A percentile compares a stretch with the other conserved stretches of the same genome.
These are phyloP conservation scores for Geotria australis DNA, from an alignment of 2,797 vertebrate genomes.

Conservation along the genomic window DNA sequence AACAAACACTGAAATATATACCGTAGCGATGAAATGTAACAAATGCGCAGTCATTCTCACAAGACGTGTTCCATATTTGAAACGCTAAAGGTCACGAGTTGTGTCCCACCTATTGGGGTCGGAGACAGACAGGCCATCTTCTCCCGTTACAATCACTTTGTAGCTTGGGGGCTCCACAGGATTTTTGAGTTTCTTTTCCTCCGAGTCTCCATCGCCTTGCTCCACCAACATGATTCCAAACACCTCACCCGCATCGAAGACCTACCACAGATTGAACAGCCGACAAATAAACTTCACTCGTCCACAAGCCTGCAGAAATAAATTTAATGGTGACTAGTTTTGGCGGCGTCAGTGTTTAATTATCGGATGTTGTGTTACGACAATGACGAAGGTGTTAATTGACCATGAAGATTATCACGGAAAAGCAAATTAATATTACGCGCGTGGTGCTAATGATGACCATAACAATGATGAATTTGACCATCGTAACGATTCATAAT, in stretches of 20 bases:
- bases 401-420: no score
- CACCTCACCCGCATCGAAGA: slow-evolving; percentile 65
- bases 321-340: no score
- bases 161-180: slow-evolving; percentile 12
- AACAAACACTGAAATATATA: not conserved
- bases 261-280: slow-evolving; percentile 9
- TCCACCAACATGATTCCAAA: slow-evolving; percentile 58
- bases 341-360: no score
- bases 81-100: not conserved
- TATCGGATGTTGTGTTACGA: no score
- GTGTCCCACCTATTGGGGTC: slow-evolving; percentile 28
- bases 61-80: not conserved
- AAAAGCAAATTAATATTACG: no score
- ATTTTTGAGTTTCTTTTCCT: slow-evolving; percentile 9
- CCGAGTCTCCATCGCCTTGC: slow-evolving; percentile 4
- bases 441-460: no score
- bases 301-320: no score
- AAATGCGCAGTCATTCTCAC: not conserved
- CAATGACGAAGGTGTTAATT: no score
- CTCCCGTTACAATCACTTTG: slow-evolving; percentile 50
- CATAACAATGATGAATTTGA: no score
- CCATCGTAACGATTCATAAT: no score
- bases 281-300: no score
- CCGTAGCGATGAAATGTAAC: not conserved
- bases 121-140: slow-evolving; percentile 28